These are phyloP conservation scores for Dryobota labecula DNA, from an alignment of 2,888 invertebrate species.

Conservation along the genomic window DNA sequence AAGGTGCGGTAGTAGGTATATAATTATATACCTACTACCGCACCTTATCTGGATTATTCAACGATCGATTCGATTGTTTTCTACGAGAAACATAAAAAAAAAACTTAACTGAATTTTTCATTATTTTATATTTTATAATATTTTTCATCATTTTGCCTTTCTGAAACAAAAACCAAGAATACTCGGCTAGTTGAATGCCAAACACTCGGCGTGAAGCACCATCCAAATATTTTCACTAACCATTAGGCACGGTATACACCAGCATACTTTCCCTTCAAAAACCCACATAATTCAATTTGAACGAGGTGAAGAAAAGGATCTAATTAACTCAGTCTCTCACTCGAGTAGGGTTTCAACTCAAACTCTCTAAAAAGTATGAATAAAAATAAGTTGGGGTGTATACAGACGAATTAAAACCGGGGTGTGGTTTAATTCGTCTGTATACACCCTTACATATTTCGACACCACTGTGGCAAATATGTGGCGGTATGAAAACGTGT, in stretches of 20 bases:
- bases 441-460: too few species aligned
- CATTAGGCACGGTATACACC: conserved; percentile 7
- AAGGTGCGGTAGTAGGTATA: too few species aligned
- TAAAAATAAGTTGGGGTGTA: conserved; percentile 33
- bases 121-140: too few species aligned
- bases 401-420: not conserved
- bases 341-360: conserved; percentile 45
- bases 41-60: too few species aligned
- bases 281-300: conserved; percentile 42
- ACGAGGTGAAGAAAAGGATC: conserved; percentile 52
- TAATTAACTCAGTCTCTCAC: conserved; percentile 61
- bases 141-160: too few species aligned
- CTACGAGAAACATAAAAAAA: too few species aligned
- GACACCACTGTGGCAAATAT: not conserved
- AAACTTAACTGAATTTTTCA: not conserved
- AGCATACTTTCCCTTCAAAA: conserved; percentile 34
- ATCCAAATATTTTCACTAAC: conserved; percentile 34
- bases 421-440: too few species aligned
- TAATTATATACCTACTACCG: too few species aligned
- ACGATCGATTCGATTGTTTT: too few species aligned
- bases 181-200: conserved; percentile 10
- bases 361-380: conserved; percentile 37
- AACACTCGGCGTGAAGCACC: not conserved
- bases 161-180: not conserved
- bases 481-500: not conserved